Evolutionary conservation across 2,113 vertebrate genomes (phyloP).

Genomic region (Syrmaticus mikado): DNA sequence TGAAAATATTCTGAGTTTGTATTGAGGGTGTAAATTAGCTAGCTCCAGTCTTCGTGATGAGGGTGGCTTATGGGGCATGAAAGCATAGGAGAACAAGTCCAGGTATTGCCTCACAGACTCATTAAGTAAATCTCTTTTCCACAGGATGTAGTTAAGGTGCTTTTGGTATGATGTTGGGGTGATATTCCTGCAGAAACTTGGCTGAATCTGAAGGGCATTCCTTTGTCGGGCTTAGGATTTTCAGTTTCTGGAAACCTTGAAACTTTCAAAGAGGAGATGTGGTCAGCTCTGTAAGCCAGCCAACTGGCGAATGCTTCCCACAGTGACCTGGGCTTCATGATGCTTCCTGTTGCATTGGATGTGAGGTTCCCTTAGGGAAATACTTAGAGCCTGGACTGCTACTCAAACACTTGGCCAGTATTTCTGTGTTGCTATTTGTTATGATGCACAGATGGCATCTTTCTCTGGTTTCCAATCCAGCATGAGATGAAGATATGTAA

Average conservation of each 20-base stretch:
- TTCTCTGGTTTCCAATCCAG: neutral
- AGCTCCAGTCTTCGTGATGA: neutral
- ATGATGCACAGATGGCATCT: neutral
- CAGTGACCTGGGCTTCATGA: fast-evolving
- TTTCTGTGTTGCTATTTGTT: neutral
- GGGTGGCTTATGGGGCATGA: neutral
- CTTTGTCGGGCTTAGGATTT: neutral
- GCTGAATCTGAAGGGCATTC: neutral
- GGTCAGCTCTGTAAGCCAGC: neutral
- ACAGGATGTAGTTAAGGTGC: neutral
- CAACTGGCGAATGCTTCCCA: neutral
- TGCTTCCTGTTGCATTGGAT: neutral
- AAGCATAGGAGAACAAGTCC: neutral
- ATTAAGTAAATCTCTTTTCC: neutral
- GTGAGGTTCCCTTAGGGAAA: neutral
- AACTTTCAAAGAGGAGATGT: neutral
- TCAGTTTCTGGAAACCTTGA: neutral
- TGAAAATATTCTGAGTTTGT: neutral
- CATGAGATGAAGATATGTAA: fast-evolving
- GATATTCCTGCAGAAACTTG: neutral
- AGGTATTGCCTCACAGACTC: neutral
- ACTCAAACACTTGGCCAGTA: neutral
- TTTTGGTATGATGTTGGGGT: neutral
- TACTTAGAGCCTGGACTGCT: neutral
- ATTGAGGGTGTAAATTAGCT: neutral